phyloP scores from a whole-genome alignment of 2,797 vertebrate species.

The Leucoraja ocellata region DNA sequence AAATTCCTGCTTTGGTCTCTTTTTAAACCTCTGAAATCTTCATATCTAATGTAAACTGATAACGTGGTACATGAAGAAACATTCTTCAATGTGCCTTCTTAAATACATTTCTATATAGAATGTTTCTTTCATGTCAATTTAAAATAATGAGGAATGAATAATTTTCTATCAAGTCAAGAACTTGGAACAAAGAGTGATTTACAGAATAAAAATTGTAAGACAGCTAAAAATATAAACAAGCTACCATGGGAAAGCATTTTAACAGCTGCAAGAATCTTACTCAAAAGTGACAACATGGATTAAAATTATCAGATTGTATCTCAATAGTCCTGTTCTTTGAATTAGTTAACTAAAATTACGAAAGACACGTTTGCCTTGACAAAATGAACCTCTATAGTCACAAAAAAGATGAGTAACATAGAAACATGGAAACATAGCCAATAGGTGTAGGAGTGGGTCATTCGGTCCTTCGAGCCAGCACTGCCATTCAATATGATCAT shows the following conservation, averaged over 20 bases:
- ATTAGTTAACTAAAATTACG: background rate
- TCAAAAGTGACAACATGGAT: background rate
- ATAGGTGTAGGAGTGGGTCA: too few species aligned
- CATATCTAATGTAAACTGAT: background rate
- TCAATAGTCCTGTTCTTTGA: background rate
- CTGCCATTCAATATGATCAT: too few species aligned
- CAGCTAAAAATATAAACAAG: background rate
- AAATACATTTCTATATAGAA: background rate
- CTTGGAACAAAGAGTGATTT: background rate
- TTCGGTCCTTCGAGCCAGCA: too few species aligned
- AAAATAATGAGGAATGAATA: too few species aligned
- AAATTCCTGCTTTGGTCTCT: background rate
- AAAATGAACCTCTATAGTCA: background rate
- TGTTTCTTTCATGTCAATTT: background rate
- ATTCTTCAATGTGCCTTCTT: background rate
- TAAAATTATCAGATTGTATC: background rate
- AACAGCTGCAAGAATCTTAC: background rate
- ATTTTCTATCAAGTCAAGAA: too few species aligned
- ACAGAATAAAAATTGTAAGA: background rate
- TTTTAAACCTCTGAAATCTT: background rate
- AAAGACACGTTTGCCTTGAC: background rate
- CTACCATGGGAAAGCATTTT: background rate
- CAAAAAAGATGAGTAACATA: background rate
- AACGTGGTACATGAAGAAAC: background rate
- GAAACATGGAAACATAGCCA: too few species aligned